Evolutionary conservation across 1,140 invertebrate genomes (phyloP).

Genomic region (Mactra quadrangularis): DNA sequence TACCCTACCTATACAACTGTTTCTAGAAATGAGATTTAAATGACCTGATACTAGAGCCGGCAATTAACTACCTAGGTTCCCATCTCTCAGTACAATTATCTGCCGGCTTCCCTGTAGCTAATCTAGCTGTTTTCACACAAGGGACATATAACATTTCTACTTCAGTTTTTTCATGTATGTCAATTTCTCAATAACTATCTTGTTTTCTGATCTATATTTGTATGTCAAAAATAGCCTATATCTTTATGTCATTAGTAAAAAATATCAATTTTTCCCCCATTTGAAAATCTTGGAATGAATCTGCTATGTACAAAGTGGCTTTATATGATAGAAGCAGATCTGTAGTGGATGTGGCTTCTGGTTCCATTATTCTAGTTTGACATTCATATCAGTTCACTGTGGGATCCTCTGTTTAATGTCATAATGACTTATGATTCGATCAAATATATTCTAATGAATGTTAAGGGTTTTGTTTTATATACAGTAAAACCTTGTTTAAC

Average conservation of each 20-base stretch:
- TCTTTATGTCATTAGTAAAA: conserved; percentile 28
- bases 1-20: conserved; percentile 4
- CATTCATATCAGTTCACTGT: conserved; percentile 9
- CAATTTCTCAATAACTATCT: conserved; percentile 18
- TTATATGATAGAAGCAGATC: not conserved
- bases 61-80: conserved; percentile 21
- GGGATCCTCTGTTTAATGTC: too few relatives aligned
- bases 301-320: not conserved
- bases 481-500: too few relatives aligned
- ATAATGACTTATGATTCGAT: too few relatives aligned
- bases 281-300: conserved; percentile 12
- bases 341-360: too few relatives aligned
- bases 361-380: conserved; percentile 17
- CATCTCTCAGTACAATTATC: too few relatives aligned
- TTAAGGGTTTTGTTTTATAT: too few relatives aligned
- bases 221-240: conserved; percentile 28
- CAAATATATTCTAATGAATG: too few relatives aligned
- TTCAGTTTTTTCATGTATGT: conserved; percentile 9
- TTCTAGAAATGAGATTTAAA: conserved; percentile 33
- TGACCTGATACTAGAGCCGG: conserved; percentile 25
- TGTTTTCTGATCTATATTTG: not conserved
- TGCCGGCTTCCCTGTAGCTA: too few relatives aligned
- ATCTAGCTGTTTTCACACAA: too few relatives aligned
- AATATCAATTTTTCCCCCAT: conserved; percentile 30
- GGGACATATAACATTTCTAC: not conserved